Conservation (phyloP, 2,888 invertebrate genomes). For the Vandiemenella viatica region DNA sequence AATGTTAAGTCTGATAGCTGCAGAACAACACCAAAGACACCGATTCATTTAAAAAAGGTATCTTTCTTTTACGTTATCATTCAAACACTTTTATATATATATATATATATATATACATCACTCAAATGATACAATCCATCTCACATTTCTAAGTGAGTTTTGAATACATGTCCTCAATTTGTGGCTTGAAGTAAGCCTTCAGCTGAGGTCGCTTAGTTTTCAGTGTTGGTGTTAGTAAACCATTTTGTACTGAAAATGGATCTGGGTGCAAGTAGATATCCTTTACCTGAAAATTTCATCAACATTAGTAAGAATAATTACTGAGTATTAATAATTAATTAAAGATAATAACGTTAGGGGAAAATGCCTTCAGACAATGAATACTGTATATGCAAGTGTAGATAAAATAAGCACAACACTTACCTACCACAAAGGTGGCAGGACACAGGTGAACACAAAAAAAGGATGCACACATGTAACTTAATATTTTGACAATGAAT, state of each 20-base stretch:
- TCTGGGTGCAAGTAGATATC: conserved; percentile 90
- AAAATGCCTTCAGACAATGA: no score
- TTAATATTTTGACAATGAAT: not conserved
- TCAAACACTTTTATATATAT: no score
- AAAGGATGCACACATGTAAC: not conserved
- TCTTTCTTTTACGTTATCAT: no score
- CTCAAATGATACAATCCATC: not conserved
- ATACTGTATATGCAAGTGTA: no score
- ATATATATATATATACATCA: no score
- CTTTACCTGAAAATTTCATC: conserved; percentile 71
- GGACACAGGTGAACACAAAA: not conserved
- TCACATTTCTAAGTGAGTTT: conserved; percentile 43
- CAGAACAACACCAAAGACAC: no score
- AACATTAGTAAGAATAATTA: no score
- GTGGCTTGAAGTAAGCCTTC: conserved; percentile 81
- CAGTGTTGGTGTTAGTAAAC: conserved; percentile 86
- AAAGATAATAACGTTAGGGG: no score
- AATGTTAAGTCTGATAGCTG: no score
- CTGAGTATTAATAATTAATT: no score
- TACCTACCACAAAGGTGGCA: conserved; percentile 1
- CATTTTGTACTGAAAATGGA: conserved; percentile 92
- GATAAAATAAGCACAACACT: not conserved
- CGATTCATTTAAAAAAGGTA: no score
- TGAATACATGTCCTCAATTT: conserved; percentile 84
- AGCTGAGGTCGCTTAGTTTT: conserved; percentile 89